Base-by-base conservation (phyloP, 1,140 invertebrate species). In the Eulimnadia texana region DNA sequence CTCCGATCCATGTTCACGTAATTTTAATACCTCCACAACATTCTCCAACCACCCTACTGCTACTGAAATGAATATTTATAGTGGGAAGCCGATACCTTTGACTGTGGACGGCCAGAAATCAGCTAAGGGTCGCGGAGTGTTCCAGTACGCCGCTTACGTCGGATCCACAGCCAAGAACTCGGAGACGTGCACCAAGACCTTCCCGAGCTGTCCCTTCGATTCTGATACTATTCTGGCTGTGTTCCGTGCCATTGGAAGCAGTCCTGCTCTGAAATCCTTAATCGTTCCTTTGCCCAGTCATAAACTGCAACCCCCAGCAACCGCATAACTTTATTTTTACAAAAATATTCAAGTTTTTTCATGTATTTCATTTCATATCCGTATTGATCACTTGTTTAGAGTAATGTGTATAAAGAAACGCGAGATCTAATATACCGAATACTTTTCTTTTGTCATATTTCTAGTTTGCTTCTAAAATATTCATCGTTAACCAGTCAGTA, bases 1-100 rank as follows among this genome's bases (percentile, higher is more conserved):
- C 50, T 61, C 23, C 51, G 53, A 29, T 52, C 60, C 22, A 61
- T 61, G 60, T 61, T 61, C 60, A 20, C 28, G 60, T 61, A 61
- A 60, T 47, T 60, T 56, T 56, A 13, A 56, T 24, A 27, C 27
- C 2, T 16, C 6, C 0, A n/a, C n/a, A 28, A 10, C 2, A 28
- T 25, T 0, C 24, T 56, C 19, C 0, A 2, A 24, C 3, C n/a
- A 27, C 9, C n/a, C 9, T 50, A 50, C n/a, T 19, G 1, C 22
- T 19, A 50, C 49, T 22, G 11, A 50, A 52, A 13, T 57, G 19
- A 10, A 25, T 56, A 3, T 42, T 20, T 22, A 28, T 33, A 61
- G 60, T 42, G 60, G 60, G 9, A 61, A 61, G 25, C 60, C 60
- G 23, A 19, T 61, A 33, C 49, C 60, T 42, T 33, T 54, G n/a